Percentiles rank a stretch among this genome's conserved stretches.
phyloP scores from a whole-genome alignment of 37 sponge, comb jelly and placozoan species.

The Eunapius fragilis region DNA sequence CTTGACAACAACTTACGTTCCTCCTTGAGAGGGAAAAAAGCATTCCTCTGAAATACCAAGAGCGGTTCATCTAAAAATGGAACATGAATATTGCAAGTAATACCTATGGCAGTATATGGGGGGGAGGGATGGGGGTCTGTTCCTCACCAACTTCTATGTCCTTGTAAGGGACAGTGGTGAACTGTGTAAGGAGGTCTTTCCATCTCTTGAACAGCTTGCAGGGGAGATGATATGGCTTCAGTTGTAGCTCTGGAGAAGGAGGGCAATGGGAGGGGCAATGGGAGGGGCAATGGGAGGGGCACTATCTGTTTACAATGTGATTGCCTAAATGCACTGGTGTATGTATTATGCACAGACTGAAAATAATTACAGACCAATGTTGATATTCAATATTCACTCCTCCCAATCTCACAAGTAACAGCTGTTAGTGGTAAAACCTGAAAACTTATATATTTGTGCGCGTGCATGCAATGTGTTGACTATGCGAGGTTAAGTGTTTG shows the following conservation, averaged over 20 bases:
- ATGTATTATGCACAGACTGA: neutral
- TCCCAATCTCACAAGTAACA: conserved; percentile 12
- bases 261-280: neutral
- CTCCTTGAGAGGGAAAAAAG: conserved; percentile 67
- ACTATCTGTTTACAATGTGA: neutral
- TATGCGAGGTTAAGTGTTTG: too few relatives aligned
- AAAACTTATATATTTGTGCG: too few relatives aligned
- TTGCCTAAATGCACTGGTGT: conserved; percentile 2
- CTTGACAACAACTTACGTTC: conserved; percentile 56
- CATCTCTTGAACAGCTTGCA: conserved; percentile 83
- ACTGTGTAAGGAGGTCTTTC: conserved; percentile 80
- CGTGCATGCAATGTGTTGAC: too few relatives aligned
- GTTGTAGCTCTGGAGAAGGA: conserved; percentile 67
- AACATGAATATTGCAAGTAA: too few relatives aligned
- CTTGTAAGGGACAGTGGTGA: conserved; percentile 58
- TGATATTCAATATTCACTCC: neutral
- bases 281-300: neutral
- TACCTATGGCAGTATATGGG: too few relatives aligned
- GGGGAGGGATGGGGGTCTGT: neutral
- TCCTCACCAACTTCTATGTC: conserved; percentile 42
- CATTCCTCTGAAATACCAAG: conserved; percentile 66
- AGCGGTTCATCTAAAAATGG: conserved; percentile 71
- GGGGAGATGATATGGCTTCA: conserved; percentile 75
- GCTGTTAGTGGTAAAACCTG: too few relatives aligned
- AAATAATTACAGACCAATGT: neutral